Evolutionary conservation across 2,888 invertebrate genomes (phyloP), one percentile per base, ranked within the genome.

Genomic region (Ennomos erosarius): DNA sequence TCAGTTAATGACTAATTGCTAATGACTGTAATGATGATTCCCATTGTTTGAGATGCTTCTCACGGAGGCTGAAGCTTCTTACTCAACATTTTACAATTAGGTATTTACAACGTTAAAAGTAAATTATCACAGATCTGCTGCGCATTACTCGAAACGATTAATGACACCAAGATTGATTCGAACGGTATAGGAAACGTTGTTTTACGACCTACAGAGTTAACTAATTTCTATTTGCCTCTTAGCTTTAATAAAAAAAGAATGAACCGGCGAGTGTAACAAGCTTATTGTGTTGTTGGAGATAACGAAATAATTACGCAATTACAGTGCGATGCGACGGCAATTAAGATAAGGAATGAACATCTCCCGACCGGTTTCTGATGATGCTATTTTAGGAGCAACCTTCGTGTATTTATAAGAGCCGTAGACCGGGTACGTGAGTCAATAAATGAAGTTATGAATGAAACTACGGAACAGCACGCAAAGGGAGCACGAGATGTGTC

Each of bases 21-120:
- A 56, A 65, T 67, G 76, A 76, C 62, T 69, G 65, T 75, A 78
- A 82, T 76, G 75, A 79, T 66, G 74, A 75, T 68, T 53, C 65
- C 71, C 69, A 84, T 84, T 84, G 84, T 84, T 74, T 39, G 56
- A 42, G 56, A 54, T 62, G 66, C 52, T 80, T 83, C 84, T 75
- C 84, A 84, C 80, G 79, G 73, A 58, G 46, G 51, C 43, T 50
- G 56, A 54, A 37, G 59, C 49, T 68, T 69, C 58, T 67, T 65
- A 50, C 45, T 50, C 51, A 53, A 55, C 54, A 71, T 66, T 68
- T 63, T 67, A 56, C 54, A n/a, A 62, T n/a, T n/a, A 64, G 58
- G 57, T 59, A 61, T 74, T 71, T 72, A 70, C 71, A 69, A 72
- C 55, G 63, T 72, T 73, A 74, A 69, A 62, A 70, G 73, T 67